phyloP scores from a whole-genome alignment of 2,888 invertebrate species.

The Acanthoscelides obtectus region DNA sequence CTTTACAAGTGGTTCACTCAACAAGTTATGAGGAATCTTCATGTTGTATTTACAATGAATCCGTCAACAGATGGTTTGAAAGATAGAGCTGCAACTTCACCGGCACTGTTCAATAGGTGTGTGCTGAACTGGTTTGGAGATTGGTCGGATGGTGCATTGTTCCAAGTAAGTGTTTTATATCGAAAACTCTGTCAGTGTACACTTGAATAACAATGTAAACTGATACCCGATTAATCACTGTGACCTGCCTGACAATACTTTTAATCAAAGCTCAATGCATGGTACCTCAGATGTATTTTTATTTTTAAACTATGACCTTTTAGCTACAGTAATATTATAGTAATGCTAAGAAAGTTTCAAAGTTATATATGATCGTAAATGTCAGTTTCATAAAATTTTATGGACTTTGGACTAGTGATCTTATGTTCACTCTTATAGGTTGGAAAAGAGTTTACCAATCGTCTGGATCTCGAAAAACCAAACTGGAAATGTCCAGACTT shows the following conservation, averaged over 20 bases:
- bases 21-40: conserved; percentile 97
- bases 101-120: conserved; percentile 97
- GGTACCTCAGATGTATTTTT: too few species aligned
- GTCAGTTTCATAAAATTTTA: too few species aligned
- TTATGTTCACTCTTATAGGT: conserved; percentile 49
- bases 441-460: conserved; percentile 93
- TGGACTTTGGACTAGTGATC: too few species aligned
- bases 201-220: too few species aligned
- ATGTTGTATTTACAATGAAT: conserved; percentile 99
- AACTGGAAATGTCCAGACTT: conserved; percentile 83
- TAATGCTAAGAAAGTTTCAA: too few species aligned
- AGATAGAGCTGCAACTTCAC: conserved; percentile 97
- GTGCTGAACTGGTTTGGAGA: conserved; percentile 99
- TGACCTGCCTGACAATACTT: too few species aligned
- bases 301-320: too few species aligned
- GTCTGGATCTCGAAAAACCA: conserved; percentile 88
- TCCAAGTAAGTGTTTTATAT: conserved; percentile 58
- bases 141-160: conserved; percentile 95
- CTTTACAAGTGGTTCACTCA: conserved; percentile 99
- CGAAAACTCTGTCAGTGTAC: too few species aligned
- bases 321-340: too few species aligned
- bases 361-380: too few species aligned
- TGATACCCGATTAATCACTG: too few species aligned
- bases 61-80: conserved; percentile 97
- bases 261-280: too few species aligned